These are phyloP conservation scores for Harpalus rubripes DNA, from an alignment of 2,888 invertebrate species.

Conservation along the genomic window DNA sequence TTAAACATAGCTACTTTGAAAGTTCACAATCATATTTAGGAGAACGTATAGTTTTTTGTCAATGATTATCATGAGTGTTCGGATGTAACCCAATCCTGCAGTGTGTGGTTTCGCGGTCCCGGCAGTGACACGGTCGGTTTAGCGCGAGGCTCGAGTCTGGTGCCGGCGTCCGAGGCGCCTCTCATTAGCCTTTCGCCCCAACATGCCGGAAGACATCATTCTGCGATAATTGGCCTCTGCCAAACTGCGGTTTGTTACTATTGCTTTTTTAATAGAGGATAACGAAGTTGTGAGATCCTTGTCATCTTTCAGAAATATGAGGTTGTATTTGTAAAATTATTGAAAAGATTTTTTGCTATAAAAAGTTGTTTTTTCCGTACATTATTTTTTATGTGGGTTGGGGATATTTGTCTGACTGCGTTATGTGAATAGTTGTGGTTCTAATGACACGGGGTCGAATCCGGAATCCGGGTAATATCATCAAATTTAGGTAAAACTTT, in stretches of 20 bases:
- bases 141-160: slow-evolving; percentile 35
- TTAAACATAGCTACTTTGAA: no score
- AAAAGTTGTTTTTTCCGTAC: no score
- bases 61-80: not conserved
- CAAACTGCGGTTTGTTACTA: slow-evolving; percentile 21
- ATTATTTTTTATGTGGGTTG: no score
- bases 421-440: no score
- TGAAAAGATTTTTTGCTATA: not conserved
- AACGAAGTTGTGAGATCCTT: slow-evolving; percentile 7
- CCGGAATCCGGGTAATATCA: no score
- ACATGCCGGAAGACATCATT: slow-evolving; percentile 49
- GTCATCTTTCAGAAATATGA: not conserved
- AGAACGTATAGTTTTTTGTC: no score
- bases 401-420: no score
- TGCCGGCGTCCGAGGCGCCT: slow-evolving; percentile 58
- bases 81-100: not conserved
- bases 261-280: slow-evolving; percentile 43
- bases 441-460: no score
- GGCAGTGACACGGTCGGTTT: slow-evolving; percentile 52
- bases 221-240: slow-evolving; percentile 45
- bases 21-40: no score
- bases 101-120: not conserved
- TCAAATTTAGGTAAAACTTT: no score
- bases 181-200: slow-evolving; percentile 59
- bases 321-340: not conserved